Percentiles rank a stretch among this genome's conserved stretches.
phyloP scores from a whole-genome alignment of 2,797 vertebrate genomes.

The Platalea minor region DNA sequence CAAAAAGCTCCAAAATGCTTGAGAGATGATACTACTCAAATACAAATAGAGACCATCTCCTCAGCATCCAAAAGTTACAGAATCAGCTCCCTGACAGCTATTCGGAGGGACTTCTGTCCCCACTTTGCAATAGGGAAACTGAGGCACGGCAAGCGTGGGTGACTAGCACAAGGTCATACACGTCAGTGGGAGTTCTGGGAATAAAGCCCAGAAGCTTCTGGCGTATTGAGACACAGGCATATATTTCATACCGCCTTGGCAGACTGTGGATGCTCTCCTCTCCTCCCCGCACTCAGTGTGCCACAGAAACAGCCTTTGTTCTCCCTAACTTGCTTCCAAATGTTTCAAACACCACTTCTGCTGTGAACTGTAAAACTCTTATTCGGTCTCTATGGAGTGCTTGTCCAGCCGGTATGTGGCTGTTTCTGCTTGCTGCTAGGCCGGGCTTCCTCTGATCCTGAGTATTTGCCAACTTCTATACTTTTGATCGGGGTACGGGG shows the following conservation, averaged over 20 bases:
- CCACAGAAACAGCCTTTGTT: constrained; percentile 60
- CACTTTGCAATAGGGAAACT: not conserved
- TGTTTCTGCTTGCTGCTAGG: not conserved
- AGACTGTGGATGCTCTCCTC: not conserved
- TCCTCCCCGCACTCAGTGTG: not conserved
- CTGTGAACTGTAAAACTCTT: not conserved
- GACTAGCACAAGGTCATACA: constrained; percentile 48
- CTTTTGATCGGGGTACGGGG: rapidly evolving
- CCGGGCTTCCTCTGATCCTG: not conserved
- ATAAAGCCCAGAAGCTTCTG: constrained; percentile 56
- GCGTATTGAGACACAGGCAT: constrained; percentile 25
- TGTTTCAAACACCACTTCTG: constrained; percentile 15
- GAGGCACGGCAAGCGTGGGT: constrained; percentile 48
- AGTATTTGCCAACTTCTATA: not conserved
- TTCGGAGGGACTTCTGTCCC: not conserved
- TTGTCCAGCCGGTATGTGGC: not conserved
- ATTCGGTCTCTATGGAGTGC: not conserved
- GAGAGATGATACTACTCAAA: not conserved
- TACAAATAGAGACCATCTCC: not conserved
- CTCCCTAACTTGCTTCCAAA: constrained; percentile 11
- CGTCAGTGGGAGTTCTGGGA: constrained; percentile 57
- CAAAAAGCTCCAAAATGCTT: not conserved
- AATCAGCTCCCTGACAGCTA: not conserved
- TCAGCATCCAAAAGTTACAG: not conserved
- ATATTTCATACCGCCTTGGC: constrained; percentile 33